Evolutionary conservation across 35 echinoderm and acorn worm genomes (phyloP).

Genomic region (Anneissia japonica): DNA sequence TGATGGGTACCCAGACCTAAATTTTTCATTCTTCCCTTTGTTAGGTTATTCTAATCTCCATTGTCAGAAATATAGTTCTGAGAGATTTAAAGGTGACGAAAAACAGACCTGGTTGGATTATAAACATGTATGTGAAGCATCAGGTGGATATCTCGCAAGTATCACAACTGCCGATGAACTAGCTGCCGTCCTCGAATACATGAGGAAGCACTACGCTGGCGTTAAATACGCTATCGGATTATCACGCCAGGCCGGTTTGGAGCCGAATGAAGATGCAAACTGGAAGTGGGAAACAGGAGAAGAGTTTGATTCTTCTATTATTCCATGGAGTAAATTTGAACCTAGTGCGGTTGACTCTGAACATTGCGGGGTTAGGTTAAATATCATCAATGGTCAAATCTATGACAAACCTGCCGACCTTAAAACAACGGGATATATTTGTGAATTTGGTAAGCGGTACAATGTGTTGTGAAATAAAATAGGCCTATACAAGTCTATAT

Average conservation of each 20-base stretch:
- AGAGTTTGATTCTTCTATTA: neutral
- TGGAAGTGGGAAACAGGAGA: neutral
- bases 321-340: neutral
- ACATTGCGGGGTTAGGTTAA: neutral
- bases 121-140: neutral
- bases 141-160: neutral
- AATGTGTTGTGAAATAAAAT: too few species aligned
- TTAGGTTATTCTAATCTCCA: too few species aligned
- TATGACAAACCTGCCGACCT: neutral
- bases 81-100: too few species aligned
- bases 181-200: neutral
- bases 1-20: too few species aligned
- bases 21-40: too few species aligned
- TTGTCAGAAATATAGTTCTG: too few species aligned
- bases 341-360: neutral
- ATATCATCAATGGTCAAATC: neutral
- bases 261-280: neutral
- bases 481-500: too few species aligned
- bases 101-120: neutral
- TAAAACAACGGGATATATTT: neutral
- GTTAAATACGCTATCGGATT: neutral
- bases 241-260: neutral
- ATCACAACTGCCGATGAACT: neutral
- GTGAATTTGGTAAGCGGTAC: neutral
- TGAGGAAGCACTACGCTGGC: neutral